Evolutionary conservation across 64 coral and sea anemone species (phyloP).

Genomic region (Montipora sp.): DNA sequence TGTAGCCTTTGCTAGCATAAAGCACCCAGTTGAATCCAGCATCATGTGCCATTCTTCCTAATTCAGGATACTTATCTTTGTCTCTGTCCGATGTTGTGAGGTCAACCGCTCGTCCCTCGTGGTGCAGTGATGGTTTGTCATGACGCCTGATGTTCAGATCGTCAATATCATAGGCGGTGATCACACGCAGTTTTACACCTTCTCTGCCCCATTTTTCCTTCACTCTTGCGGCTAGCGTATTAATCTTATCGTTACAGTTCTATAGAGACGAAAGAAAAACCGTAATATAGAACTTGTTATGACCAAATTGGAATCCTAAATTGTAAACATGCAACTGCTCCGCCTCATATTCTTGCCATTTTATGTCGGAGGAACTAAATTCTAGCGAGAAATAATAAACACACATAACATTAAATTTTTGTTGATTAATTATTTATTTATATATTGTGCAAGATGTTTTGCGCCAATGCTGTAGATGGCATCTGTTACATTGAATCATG

Average conservation of each 20-base stretch:
- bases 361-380: too few relatives aligned
- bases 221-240: constrained; percentile 25
- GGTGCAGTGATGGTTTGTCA: constrained; percentile 43
- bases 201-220: constrained; percentile 37
- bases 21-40: constrained; percentile 91
- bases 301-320: too few relatives aligned
- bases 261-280: constrained; percentile 19
- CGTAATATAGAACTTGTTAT: neutral
- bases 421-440: too few relatives aligned
- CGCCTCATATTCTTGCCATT: neutral
- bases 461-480: too few relatives aligned
- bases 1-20: constrained; percentile 67
- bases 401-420: too few relatives aligned
- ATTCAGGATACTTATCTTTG: constrained; percentile 42
- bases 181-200: constrained; percentile 69
- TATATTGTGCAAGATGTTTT: too few relatives aligned
- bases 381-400: too few relatives aligned
- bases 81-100: constrained; percentile 78
- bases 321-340: neutral
- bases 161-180: constrained; percentile 55
- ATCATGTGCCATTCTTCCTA: constrained; percentile 67
- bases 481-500: too few relatives aligned
- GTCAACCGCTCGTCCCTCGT: constrained; percentile 86
- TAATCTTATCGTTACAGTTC: constrained; percentile 72
- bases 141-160: constrained; percentile 15